A percentile compares a stretch with the other conserved stretches of the same genome.
These are phyloP conservation scores for Acronicta aceris DNA, from an alignment of 2,888 invertebrate genomes.

Conservation along the genomic window DNA sequence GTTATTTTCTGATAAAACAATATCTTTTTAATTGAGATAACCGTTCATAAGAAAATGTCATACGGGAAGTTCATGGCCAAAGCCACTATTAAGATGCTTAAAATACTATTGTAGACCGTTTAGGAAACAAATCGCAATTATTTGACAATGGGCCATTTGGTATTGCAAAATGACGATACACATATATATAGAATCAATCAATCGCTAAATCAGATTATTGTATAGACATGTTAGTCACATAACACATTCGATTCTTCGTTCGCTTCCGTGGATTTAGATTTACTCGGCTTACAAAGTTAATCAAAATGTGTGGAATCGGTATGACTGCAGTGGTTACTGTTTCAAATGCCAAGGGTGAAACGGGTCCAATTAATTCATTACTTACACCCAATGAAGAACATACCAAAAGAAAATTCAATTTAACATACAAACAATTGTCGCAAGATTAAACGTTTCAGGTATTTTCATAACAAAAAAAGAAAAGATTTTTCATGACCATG, in stretches of 20 bases:
- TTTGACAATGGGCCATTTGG: constrained; percentile 56
- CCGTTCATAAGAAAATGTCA: constrained; percentile 10
- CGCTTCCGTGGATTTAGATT: constrained; percentile 18
- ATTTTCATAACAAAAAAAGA: no score
- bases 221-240: constrained; percentile 13
- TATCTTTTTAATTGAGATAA: neutral
- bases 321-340: neutral
- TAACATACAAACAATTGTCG: no score
- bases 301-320: neutral
- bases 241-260: constrained; percentile 10
- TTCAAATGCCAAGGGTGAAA: no score
- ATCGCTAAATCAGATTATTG: constrained; percentile 10
- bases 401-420: no score
- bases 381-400: no score
- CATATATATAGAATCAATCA: constrained; percentile 16
- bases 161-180: constrained; percentile 50
- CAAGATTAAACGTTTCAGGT: no score
- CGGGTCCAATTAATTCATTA: no score
- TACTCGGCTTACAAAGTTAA: no score
- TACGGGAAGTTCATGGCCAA: constrained; percentile 52
- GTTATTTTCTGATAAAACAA: no score
- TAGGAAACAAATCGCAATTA: constrained; percentile 45
- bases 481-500: no score
- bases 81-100: constrained; percentile 17
- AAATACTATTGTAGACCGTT: constrained; percentile 43